Evolutionary conservation across 2,797 vertebrate genomes (phyloP), one percentile per base, ranked within the genome.

Genomic region (Oreonectes daqikongensis): DNA sequence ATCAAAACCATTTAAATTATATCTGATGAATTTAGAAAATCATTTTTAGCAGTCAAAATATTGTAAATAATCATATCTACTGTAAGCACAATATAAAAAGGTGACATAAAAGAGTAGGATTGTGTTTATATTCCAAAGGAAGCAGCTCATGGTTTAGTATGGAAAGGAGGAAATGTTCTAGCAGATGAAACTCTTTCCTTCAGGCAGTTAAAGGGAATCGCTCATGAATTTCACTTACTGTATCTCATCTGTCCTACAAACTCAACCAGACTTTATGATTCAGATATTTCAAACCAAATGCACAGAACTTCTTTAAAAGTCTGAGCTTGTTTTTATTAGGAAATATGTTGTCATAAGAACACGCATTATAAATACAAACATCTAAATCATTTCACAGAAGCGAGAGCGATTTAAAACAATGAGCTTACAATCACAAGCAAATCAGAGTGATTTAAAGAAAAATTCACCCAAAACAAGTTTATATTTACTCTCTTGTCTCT

Each of bases 251-350:
- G 40, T 18, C 35, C 5, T n/a, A 42, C 22, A 24, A 53, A 53
- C 50, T 22, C 3, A 22, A 42, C 68, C 1, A 22, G 59, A 30
- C 18, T 44, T 44, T 3, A 55, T 57, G 53, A 24, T 10, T 35
- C 8, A 35, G 10, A 35, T 2, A 35, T 35, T 7, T 35, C 8
- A 35, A 35, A 35, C 40, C 40, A 42, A 42, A 15, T 14, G 11
- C 18, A 40, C 59, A 64, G 12, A 14, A 8, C 68, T 38, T 24
- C 38, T 66, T 70, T 78, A 74, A 74, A 78, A 71, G 42, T 17
- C 68, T 18, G 64, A 77, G 53, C 66, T 59, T 11, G 17, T 53
- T 60, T 89, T 88, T 84, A 87, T 87, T 88, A 81, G 20, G 69
- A 84, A 77, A 75, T 64, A 44, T 84, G 73, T 35, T 66, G 81